Conservation (phyloP, 2,888 invertebrate species). For the Homarus gammarus region DNA sequence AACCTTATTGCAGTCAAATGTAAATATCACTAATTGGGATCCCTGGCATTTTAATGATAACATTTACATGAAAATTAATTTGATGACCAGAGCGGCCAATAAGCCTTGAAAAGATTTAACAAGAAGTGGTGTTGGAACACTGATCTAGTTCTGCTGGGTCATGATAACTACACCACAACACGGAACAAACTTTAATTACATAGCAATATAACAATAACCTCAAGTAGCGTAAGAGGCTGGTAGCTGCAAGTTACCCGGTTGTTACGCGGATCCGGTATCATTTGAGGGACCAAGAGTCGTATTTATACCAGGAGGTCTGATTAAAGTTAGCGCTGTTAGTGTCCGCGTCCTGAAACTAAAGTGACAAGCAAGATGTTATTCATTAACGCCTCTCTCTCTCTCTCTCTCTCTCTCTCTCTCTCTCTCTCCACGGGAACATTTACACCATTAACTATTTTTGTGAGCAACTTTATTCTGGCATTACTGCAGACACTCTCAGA, state of each 20-base stretch:
- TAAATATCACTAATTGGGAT: not conserved
- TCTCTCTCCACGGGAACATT: too few relatives aligned
- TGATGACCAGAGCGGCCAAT: not conserved
- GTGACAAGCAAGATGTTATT: not conserved
- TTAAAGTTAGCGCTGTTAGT: not conserved
- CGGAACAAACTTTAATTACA: not conserved
- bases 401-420: too few relatives aligned
- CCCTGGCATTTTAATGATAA: not conserved
- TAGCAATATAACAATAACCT: not conserved
- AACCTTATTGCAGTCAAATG: not conserved
- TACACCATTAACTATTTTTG: not conserved
- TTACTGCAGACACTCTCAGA: not conserved
- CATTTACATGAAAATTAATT: not conserved
- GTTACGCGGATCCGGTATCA: too few relatives aligned
- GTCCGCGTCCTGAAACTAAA: not conserved
- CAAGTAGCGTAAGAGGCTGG: not conserved
- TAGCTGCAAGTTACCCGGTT: too few relatives aligned
- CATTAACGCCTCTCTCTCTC: too few relatives aligned
- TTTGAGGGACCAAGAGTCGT: too few relatives aligned
- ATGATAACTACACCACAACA: not conserved
- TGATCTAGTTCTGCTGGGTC: not conserved
- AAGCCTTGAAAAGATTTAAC: not conserved
- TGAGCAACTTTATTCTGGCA: not conserved
- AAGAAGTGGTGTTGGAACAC: not conserved
- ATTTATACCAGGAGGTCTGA: too few relatives aligned